Base-by-base conservation (phyloP, 2,113 vertebrate genomes). In the Actenoides hombroni region DNA sequence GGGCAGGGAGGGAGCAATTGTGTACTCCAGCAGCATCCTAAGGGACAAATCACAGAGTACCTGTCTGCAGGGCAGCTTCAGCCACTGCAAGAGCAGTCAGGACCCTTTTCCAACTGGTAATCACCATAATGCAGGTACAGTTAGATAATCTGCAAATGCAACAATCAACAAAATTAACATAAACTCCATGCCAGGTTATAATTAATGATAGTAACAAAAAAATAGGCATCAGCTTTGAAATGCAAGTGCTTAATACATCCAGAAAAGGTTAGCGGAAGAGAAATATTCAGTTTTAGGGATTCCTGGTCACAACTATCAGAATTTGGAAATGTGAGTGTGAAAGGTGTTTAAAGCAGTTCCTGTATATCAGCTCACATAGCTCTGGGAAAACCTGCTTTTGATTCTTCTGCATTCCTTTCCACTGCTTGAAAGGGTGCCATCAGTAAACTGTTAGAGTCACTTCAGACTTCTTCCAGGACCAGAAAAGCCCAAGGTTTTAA, bases 61-160 rank as follows among this genome's bases (percentile, higher is more conserved):
- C 59, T 74, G 44, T 24, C 63, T 35, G 42, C 13, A 28, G 92
- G 54, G 69, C 57, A 76, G 17, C 51, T 75, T 23, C 40, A 90
- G 40, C 15, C 11, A 6, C 28, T 29, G 56, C 73, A 68, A 80
- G 88, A 90, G 51, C 81, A 76, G 48, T 23, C 23, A 19, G 68
- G 82, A 81, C 78, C 48, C 56, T 78, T 80, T 87, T 94, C 80
- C 88, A 95, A 53, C 73, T 42, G 28, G 48, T 86, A 85, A 96
- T 96, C 97, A 88, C 94, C 83, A 48, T 19, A 18, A 42, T 81
- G 59, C 19, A 68, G 67, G 70, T 64, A 83, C 84, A 83, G 92
- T 77, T 95, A 86, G 56, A 85, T 56, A 83, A 57, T 91, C 93
- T 90, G 49, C 13, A 94, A 83, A 79, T 88, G 86, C 56, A 96